These are phyloP conservation scores for Polypedilum pembai DNA, from an alignment of 1,140 invertebrate species.

Conservation along the genomic window DNA sequence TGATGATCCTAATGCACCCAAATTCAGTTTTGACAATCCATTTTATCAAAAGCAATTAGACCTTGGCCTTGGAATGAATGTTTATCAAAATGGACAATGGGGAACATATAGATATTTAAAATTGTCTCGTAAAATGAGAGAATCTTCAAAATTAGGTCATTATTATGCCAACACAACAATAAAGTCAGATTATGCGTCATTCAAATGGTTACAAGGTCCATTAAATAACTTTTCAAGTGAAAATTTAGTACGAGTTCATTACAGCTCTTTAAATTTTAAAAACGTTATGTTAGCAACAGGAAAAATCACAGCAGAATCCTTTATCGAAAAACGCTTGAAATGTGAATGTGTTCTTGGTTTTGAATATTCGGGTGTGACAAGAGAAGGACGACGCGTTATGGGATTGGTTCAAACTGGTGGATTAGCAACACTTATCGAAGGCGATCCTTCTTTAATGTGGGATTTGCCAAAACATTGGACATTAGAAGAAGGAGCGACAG, in stretches of 20 bases:
- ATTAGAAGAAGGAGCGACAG: constrained; percentile 52
- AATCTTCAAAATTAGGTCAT: constrained; percentile 43
- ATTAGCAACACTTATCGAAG: constrained; percentile 65
- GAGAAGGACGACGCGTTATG: constrained; percentile 64
- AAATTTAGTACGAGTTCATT: constrained; percentile 41
- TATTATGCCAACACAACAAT: constrained; percentile 56
- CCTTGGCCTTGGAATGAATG: constrained; percentile 59
- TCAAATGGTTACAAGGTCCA: constrained; percentile 56
- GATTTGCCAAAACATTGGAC: constrained; percentile 53
- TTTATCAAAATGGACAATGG: constrained; percentile 54
- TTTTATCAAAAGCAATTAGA: constrained; percentile 47
- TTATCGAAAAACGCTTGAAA: constrained; percentile 57
- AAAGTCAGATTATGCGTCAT: constrained; percentile 53
- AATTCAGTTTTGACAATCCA: constrained; percentile 45
- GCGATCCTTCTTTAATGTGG: constrained; percentile 53
- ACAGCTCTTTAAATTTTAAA: neutral
- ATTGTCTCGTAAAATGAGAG: constrained; percentile 38
- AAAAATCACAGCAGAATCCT: neutral
- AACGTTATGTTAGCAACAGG: neutral
- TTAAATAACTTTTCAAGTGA: constrained; percentile 66
- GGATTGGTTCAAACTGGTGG: constrained; percentile 67
- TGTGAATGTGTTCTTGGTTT: constrained; percentile 76
- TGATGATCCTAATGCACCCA: constrained; percentile 47
- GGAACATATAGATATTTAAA: constrained; percentile 59
- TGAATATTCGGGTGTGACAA: constrained; percentile 67